Conservation (phyloP, 2,888 invertebrate species). For the Cephus pulcher region DNA sequence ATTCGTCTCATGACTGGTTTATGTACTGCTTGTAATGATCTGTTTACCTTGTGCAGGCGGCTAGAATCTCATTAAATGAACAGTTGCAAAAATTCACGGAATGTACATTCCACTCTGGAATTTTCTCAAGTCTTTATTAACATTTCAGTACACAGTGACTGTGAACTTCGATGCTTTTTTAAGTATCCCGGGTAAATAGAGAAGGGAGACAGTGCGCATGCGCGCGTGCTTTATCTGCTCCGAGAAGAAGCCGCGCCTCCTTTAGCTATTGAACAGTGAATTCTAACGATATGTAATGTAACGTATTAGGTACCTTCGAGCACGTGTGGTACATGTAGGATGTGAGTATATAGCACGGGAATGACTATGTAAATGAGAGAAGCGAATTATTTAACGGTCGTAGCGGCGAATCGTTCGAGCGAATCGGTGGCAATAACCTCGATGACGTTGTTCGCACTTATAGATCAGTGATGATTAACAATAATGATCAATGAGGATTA, state of each 20-base stretch:
- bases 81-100: not conserved
- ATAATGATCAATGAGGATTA: not conserved
- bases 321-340: not conserved
- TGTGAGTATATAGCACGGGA: slow-evolving; percentile 7
- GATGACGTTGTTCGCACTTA: slow-evolving; percentile 5
- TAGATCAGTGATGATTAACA: not conserved
- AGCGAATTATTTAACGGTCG: slow-evolving; percentile 20
- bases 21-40: not conserved
- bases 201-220: not conserved
- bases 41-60: not conserved
- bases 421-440: slow-evolving; percentile 20
- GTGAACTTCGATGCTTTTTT: not conserved
- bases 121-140: not conserved
- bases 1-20: not conserved
- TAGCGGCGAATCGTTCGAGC: slow-evolving; percentile 6
- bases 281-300: not conserved
- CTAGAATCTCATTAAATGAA: not conserved
- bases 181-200: not conserved
- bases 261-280: not conserved
- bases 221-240: not conserved
- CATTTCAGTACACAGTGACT: not conserved
- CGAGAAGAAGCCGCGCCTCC: not conserved
- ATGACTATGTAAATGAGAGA: slow-evolving; percentile 17
- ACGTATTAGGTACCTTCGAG: not conserved
- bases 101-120: not conserved